Percentiles rank a stretch among this genome's conserved stretches.
These are phyloP conservation scores for Cydia pomonella DNA, from an alignment of 1,140 invertebrate species.

Conservation along the genomic window DNA sequence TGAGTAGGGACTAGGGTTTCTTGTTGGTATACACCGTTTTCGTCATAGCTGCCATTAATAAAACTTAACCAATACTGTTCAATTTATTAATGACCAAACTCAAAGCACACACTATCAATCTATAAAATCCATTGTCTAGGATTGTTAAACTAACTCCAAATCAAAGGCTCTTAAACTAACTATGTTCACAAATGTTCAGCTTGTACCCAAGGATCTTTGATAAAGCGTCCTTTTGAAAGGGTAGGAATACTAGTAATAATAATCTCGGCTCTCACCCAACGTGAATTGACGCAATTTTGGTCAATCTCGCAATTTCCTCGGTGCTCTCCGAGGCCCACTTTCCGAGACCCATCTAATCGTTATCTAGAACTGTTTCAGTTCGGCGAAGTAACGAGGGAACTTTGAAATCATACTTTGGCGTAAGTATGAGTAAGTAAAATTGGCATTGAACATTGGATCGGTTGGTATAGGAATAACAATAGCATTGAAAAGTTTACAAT, in stretches of 20 bases:
- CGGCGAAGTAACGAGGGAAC: conserved; percentile 24
- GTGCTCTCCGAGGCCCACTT: conserved; percentile 19
- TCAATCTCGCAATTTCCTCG: conserved; percentile 22
- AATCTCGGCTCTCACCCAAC: conserved; percentile 7
- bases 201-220: conserved; percentile 21
- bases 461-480: not conserved
- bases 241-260: conserved; percentile 27
- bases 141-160: not conserved
- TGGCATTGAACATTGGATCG: not conserved
- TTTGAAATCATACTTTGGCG: conserved; percentile 21
- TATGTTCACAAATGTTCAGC: not conserved
- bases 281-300: conserved; percentile 31
- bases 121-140: not conserved
- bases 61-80: too few relatives aligned
- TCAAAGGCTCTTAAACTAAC: not conserved
- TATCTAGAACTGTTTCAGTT: conserved; percentile 21
- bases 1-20: too few relatives aligned
- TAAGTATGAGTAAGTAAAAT: not conserved
- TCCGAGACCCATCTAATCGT: conserved; percentile 29
- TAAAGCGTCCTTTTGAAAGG: conserved; percentile 5
- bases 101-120: not conserved
- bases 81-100: conserved; percentile 7
- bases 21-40: too few relatives aligned
- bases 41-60: too few relatives aligned
- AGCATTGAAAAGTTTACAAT: not conserved